These are phyloP conservation scores for Oxyteleia sp. DNA, from an alignment of 2,888 invertebrate genomes.

Conservation along the genomic window DNA sequence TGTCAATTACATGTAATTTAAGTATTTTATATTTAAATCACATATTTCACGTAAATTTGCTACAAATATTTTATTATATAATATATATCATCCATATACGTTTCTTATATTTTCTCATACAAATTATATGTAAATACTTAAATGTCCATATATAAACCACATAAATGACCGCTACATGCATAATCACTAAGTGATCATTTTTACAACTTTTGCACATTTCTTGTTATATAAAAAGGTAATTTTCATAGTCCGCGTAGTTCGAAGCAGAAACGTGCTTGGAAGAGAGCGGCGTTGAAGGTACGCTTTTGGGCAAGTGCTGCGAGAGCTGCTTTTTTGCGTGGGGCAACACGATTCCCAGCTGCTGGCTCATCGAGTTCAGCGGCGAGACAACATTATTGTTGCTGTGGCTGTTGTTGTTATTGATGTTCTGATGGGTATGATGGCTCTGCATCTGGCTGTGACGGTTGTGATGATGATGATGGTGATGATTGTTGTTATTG, in stretches of 20 bases:
- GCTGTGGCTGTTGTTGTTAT: constrained; percentile 14
- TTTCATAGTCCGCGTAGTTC: constrained; percentile 90
- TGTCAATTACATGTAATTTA: too few relatives aligned
- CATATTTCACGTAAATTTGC: too few relatives aligned
- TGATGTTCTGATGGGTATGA: constrained; percentile 77
- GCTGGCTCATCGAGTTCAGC: too few relatives aligned
- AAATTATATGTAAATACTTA: too few relatives aligned
- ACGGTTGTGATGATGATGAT: constrained; percentile 89
- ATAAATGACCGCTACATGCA: too few relatives aligned
- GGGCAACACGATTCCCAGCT: too few relatives aligned
- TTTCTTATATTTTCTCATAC: too few relatives aligned
- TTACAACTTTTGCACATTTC: not conserved
- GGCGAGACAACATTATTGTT: too few relatives aligned
- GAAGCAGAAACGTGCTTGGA: constrained; percentile 84
- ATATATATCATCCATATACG: too few relatives aligned
- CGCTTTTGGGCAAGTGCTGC: constrained; percentile 84
- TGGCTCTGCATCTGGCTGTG: constrained; percentile 85
- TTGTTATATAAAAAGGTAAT: constrained; percentile 90
- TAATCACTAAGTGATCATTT: not conserved
- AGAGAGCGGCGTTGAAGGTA: constrained; percentile 85
- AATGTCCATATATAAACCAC: too few relatives aligned
- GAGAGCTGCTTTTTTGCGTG: constrained; percentile 78
- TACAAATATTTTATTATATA: too few relatives aligned
- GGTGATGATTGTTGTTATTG: constrained; percentile 78
- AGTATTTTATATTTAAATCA: too few relatives aligned